These are phyloP conservation scores for Pentalonia nigronervosa DNA, from an alignment of 1,140 invertebrate species.

Conservation along the genomic window DNA sequence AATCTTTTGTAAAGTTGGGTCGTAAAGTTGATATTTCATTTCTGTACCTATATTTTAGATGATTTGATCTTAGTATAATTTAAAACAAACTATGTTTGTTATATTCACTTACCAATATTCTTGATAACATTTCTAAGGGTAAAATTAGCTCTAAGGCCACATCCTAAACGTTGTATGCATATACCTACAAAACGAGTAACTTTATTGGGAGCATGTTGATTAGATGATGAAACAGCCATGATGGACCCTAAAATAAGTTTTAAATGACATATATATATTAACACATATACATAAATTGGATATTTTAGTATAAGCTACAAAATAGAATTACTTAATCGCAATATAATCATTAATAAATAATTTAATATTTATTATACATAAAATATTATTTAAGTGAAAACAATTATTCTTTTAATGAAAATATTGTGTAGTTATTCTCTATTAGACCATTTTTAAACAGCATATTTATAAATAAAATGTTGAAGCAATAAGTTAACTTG, in stretches of 20 bases:
- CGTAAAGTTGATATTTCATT: conserved; percentile 91
- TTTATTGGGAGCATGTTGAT: conserved; percentile 86
- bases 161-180: conserved; percentile 84
- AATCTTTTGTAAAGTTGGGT: conserved; percentile 89
- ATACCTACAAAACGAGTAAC: conserved; percentile 93
- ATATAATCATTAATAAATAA: not conserved
- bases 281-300: not conserved
- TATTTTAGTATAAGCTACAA: not conserved
- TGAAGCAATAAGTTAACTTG: too few relatives aligned
- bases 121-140: conserved; percentile 93
- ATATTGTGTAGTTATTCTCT: too few relatives aligned
- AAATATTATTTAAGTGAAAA: not conserved
- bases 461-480: too few relatives aligned
- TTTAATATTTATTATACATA: not conserved
- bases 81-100: not conserved
- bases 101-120: conserved; percentile 71
- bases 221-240: conserved; percentile 89
- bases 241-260: conserved; percentile 78
- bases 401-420: not conserved
- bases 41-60: conserved; percentile 74
- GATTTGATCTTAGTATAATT: conserved; percentile 52
- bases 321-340: not conserved
- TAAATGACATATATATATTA: not conserved
- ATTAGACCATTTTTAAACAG: too few relatives aligned
- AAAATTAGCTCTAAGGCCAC: conserved; percentile 84